These are phyloP conservation scores for Sciaenops ocellatus DNA, from an alignment of 2,797 vertebrate genomes.

Conservation along the genomic window DNA sequence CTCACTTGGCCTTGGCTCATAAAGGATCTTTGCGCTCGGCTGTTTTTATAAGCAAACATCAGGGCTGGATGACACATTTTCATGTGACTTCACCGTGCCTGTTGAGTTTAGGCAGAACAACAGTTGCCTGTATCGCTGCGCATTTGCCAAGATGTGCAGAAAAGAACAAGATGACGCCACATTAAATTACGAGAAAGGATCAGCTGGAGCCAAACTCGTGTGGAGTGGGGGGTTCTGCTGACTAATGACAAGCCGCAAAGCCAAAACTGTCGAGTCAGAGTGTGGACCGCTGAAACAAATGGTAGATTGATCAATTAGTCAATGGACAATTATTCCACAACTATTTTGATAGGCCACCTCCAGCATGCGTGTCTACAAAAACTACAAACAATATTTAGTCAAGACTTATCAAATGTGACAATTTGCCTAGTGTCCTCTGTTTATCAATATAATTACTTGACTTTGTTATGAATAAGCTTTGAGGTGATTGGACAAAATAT, in stretches of 20 bases:
- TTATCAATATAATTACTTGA: neutral
- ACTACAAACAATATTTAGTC: neutral
- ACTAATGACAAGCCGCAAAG: too few relatives aligned
- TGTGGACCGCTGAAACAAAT: neutral
- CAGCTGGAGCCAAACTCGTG: neutral
- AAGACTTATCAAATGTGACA: neutral
- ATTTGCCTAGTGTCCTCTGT: neutral
- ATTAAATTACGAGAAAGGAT: neutral
- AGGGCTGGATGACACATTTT: slow-evolving; percentile 22
- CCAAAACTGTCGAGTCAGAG: neutral
- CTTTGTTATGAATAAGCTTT: neutral
- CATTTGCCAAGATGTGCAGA: neutral
- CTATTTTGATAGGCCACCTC: neutral
- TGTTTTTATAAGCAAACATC: slow-evolving; percentile 9
- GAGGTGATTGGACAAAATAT: neutral
- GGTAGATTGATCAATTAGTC: neutral
- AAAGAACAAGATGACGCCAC: neutral
- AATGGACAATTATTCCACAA: neutral
- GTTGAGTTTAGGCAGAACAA: neutral
- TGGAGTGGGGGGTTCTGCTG: too few relatives aligned
- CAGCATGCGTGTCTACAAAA: neutral
- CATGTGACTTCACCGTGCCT: slow-evolving; percentile 28
- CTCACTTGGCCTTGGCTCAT: neutral
- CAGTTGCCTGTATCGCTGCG: neutral
- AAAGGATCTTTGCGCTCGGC: slow-evolving; percentile 2